Base-by-base conservation (phyloP, 2,797 vertebrate species). In the Myotis myotis region DNA sequence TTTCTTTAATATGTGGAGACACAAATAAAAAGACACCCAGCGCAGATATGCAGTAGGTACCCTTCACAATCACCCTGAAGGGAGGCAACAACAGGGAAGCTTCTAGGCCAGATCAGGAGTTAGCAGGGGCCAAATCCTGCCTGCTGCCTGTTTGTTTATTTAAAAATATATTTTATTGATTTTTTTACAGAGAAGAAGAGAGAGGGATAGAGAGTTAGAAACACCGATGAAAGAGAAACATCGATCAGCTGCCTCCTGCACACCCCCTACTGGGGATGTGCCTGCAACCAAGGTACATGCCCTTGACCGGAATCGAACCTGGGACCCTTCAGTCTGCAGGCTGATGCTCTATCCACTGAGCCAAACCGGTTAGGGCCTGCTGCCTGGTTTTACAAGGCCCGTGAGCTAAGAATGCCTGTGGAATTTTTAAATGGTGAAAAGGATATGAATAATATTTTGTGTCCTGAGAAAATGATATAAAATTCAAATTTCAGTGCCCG, bases 401-500 rank as follows among this genome's bases (percentile, higher is more conserved):
- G 1, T 28, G 70, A 88, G 11, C n/a, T 87, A 62, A 78, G 44
- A 79, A 70, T 87, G n/a, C 3, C 19, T 89, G 91, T 92, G 86
- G 25, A 6, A 76, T 80, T 84, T 96, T 68, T 47, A 78, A 93
- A 47, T 84, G 38, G 25, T 62, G 91, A 71, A 93, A 85, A 64
- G 80, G 83, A 57, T 64, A 28, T 8, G 15, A 90, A 30, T 55
- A 38, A 38, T 68, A 80, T 68, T 89, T 86, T 57, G 16, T 82
- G 74, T 75, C 47, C 80, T 0, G 2, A 78, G 79, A 83, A 89
- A 96, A 83, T 93, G 64, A 53, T 66, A 89, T 49, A 64, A 91
- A 95, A 94, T 92, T 87, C 38, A 51, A 83, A 64, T 81, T 68
- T 92, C 30, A 55, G 6, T 38, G 28, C 80, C 30, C 23, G 51